Evolutionary conservation across 2,888 invertebrate genomes (phyloP).

Genomic region (Rotaria socialis): DNA sequence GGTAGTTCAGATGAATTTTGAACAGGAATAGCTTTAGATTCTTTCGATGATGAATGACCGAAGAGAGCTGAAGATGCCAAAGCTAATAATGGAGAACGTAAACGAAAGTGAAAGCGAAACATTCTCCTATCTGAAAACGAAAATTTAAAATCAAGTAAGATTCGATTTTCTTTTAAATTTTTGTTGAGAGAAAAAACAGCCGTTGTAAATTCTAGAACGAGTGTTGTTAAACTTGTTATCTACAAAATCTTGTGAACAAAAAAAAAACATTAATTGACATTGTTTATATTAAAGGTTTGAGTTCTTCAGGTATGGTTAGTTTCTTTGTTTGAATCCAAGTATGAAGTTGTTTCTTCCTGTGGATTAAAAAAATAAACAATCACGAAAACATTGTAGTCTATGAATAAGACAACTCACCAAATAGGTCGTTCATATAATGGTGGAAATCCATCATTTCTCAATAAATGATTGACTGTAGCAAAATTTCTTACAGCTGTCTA

Average conservation of each 20-base stretch:
- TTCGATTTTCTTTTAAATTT: no score
- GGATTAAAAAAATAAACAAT: neutral
- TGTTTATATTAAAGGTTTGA: neutral
- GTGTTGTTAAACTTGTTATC: neutral
- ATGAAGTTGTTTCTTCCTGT: neutral
- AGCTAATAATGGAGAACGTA: neutral
- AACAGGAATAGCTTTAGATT: neutral
- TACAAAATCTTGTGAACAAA: neutral
- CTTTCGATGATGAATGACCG: neutral
- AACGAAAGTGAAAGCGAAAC: neutral
- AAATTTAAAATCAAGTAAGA: no score
- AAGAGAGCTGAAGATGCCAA: neutral
- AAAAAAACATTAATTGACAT: neutral
- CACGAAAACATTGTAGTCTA: neutral
- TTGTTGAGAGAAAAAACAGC: neutral
- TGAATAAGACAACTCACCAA: neutral
- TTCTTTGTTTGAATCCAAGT: neutral
- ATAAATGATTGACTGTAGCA: neutral
- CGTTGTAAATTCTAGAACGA: neutral
- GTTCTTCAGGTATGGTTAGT: constrained; percentile 11
- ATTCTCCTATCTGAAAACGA: neutral
- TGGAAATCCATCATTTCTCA: constrained; percentile 19
- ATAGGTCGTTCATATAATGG: constrained; percentile 16
- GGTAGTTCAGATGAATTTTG: neutral
- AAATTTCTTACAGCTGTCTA: neutral